Percentiles rank a stretch among this genome's conserved stretches.
These are phyloP conservation scores for Serinus canaria DNA, from an alignment of 2,113 vertebrate species.

Conservation along the genomic window DNA sequence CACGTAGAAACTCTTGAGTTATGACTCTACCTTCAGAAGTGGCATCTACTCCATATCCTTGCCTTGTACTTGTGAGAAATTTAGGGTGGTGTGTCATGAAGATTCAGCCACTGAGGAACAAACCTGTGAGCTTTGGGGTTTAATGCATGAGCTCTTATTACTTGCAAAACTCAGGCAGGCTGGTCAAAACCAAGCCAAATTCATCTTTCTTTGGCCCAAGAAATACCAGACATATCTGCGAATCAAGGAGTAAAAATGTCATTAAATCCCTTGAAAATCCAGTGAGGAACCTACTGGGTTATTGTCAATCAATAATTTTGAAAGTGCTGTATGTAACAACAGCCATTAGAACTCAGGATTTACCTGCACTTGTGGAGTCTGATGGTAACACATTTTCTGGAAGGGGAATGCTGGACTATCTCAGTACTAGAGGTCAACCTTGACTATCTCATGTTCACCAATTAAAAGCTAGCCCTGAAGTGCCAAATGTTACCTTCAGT, in stretches of 20 bases:
- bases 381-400: neutral
- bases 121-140: neutral
- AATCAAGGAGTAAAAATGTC: neutral
- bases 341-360: neutral
- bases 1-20: neutral
- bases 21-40: neutral
- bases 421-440: neutral
- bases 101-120: neutral
- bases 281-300: neutral
- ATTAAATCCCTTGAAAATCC: neutral
- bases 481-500: neutral
- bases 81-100: neutral
- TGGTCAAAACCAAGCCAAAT: neutral
- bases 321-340: neutral
- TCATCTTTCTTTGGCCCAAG: neutral
- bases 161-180: neutral
- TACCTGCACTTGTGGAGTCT: neutral
- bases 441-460: neutral
- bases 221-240: neutral
- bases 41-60: neutral
- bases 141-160: neutral
- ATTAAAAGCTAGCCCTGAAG: neutral
- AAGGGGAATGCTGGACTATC: neutral
- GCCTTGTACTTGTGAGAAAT: neutral
- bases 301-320: neutral